A percentile compares a stretch with the other conserved stretches of the same genome.
These are phyloP conservation scores for Steatocranus sp. DNA, from an alignment of 2,797 vertebrate genomes.

Conservation along the genomic window DNA sequence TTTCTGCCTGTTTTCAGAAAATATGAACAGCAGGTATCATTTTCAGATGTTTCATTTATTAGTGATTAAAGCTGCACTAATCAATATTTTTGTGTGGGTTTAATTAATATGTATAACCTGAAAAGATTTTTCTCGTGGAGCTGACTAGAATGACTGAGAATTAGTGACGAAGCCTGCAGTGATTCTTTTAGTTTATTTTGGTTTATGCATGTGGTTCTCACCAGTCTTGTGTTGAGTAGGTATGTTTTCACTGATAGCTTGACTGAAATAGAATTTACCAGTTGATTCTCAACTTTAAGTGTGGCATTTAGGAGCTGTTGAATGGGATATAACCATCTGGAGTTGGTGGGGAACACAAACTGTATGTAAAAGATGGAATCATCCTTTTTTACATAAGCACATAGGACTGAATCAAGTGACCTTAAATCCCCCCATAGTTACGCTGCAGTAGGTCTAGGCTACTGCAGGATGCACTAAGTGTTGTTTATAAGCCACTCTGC, in stretches of 20 bases:
- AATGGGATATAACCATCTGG: neutral
- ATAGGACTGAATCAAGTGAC: neutral
- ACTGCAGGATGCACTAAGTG: neutral
- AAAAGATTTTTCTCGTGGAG: neutral
- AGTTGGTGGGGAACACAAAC: neutral
- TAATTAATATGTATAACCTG: neutral
- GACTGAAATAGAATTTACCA: neutral
- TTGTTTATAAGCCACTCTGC: neutral
- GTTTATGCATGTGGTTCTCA: neutral
- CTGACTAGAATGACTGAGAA: fast-evolving
- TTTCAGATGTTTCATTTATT: neutral
- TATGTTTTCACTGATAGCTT: neutral
- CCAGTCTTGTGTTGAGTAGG: neutral
- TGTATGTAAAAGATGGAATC: neutral
- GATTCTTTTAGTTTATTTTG: neutral
- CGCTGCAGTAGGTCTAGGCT: neutral
- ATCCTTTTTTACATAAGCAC: neutral
- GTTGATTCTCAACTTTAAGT: neutral
- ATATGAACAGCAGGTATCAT: neutral
- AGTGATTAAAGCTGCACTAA: neutral
- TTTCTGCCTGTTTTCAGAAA: neutral
- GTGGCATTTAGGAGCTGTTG: neutral
- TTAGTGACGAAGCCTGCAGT: fast-evolving
- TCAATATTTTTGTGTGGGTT: neutral
- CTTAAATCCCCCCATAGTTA: neutral